Evolutionary conservation across 2,888 invertebrate species (phyloP).

Genomic region (Cheilosia variabilis): DNA sequence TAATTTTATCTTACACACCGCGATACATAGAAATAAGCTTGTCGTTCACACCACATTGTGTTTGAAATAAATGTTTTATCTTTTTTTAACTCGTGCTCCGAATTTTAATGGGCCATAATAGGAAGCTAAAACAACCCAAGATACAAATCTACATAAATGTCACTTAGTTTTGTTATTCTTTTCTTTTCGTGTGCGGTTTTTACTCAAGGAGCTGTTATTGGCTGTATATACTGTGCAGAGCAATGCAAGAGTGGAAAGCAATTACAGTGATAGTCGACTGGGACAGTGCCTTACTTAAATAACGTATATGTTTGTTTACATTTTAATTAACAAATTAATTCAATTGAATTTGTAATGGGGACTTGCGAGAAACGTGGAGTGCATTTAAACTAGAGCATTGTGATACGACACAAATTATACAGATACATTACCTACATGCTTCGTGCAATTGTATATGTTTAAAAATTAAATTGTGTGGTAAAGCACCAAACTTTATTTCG

Average conservation of each 20-base stretch:
- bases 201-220: conserved; percentile 21
- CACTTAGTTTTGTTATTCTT: conserved; percentile 12
- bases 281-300: conserved; percentile 22
- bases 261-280: conserved; percentile 7
- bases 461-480: too few species aligned
- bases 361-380: conserved; percentile 3
- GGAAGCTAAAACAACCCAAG: conserved; percentile 9
- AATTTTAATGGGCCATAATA: conserved; percentile 30
- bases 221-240: not conserved
- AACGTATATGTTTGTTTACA: conserved; percentile 16
- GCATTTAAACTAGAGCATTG: not conserved
- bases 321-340: conserved; percentile 14
- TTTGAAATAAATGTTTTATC: conserved; percentile 23
- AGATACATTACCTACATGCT: too few species aligned
- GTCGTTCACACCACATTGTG: conserved; percentile 24
- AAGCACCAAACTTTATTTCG: too few species aligned
- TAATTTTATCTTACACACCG: conserved; percentile 13
- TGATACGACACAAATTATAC: not conserved
- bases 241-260: not conserved
- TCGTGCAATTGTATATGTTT: too few species aligned
- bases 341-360: conserved; percentile 1
- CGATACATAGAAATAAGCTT: conserved; percentile 30
- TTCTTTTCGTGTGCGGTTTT: not conserved
- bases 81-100: conserved; percentile 32
- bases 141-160: conserved; percentile 40